These are phyloP conservation scores for Bovichtus variegatus DNA, from an alignment of 2,797 vertebrate genomes.

Conservation along the genomic window DNA sequence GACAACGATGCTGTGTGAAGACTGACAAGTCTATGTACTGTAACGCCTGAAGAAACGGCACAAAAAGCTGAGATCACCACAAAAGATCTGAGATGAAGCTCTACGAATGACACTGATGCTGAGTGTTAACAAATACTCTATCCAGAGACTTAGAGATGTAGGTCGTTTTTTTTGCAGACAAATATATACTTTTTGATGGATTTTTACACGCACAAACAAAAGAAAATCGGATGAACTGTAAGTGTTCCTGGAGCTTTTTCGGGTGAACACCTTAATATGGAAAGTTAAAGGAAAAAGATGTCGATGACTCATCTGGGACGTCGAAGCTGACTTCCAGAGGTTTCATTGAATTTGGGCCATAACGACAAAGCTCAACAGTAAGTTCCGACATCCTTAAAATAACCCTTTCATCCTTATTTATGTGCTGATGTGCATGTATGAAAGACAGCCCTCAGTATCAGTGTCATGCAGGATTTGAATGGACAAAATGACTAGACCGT, in stretches of 20 bases:
- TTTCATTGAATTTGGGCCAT: slow-evolving; percentile 12
- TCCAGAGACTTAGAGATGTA: neutral
- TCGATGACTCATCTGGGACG: slow-evolving; percentile 30
- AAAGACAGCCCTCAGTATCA: slow-evolving; percentile 30
- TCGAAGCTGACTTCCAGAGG: slow-evolving; percentile 1
- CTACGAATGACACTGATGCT: neutral
- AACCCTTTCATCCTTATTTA: neutral
- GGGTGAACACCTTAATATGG: neutral
- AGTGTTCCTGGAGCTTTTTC: neutral
- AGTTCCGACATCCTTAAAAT: neutral
- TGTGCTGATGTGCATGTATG: slow-evolving; percentile 10
- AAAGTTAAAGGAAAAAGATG: slow-evolving; percentile 3
- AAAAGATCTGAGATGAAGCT: neutral
- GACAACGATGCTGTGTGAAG: neutral
- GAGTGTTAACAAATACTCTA: neutral
- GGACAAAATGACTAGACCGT: slow-evolving; percentile 48
- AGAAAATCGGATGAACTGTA: neutral
- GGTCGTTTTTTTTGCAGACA: neutral
- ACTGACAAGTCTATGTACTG: neutral
- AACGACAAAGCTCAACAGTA: neutral
- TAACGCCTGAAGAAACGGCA: neutral
- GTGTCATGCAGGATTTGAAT: slow-evolving; percentile 38
- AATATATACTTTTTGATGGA: neutral
- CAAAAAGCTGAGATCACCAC: neutral
- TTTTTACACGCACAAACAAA: neutral